Evolutionary conservation across 2,797 vertebrate genomes (phyloP).

Genomic region (Sylvilagus floridanus): DNA sequence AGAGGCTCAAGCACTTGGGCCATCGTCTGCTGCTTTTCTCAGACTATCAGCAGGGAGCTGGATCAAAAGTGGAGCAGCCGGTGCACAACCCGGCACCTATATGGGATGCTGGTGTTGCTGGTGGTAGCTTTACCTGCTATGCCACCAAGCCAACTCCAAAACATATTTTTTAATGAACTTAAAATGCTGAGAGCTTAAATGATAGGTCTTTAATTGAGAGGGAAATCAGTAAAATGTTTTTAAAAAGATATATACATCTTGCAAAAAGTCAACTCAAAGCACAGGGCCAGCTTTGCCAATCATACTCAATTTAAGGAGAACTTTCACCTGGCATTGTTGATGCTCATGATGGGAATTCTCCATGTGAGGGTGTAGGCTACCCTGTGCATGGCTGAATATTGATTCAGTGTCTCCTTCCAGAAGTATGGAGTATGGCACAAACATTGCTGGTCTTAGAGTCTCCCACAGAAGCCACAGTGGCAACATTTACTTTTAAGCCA

Average conservation of each 20-base stretch:
- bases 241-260: neutral
- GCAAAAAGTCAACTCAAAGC: neutral
- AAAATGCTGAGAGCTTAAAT: neutral
- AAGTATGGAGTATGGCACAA: neutral
- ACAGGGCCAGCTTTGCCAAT: neutral
- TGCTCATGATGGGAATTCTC: neutral
- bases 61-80: too few relatives aligned
- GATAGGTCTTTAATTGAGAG: neutral
- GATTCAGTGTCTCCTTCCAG: neutral
- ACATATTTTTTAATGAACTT: slow-evolving; percentile 31
- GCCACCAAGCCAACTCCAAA: neutral
- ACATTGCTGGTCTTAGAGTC: neutral
- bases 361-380: neutral
- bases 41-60: too few relatives aligned
- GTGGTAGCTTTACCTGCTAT: neutral
- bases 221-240: neutral
- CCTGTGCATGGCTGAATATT: neutral
- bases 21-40: too few relatives aligned
- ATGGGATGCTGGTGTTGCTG: neutral
- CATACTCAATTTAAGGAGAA: neutral
- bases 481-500: slow-evolving; percentile 8
- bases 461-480: neutral
- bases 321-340: neutral
- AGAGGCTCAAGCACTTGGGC: too few relatives aligned
- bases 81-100: too few relatives aligned